Evolutionary conservation across 2,888 invertebrate species (phyloP), one percentile per base, ranked within the genome.

Genomic region (Apodemia zela): DNA sequence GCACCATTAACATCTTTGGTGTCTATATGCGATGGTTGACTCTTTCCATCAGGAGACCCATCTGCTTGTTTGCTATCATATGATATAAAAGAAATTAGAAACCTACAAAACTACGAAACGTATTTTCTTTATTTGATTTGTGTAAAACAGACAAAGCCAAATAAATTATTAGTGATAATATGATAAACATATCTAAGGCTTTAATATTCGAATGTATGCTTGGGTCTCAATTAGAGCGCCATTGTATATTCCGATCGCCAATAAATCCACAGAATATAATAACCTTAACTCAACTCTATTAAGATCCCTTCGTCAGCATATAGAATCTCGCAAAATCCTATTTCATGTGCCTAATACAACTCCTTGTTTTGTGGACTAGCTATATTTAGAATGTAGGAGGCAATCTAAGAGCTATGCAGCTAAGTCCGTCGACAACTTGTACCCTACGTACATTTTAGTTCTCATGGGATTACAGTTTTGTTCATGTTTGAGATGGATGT

Each of bases 331-430:
- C 75, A 77, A 80, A 82, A 80, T 80, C 80, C 81, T 76, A 82
- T 82, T 84, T 81, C 78, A 78, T 78, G 79, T 79, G 78, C 74
- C 81, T 84, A 84, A 86, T 84, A 81, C 74, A 80, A 75, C 77
- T 81, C 79, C 85, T 87, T 87, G 87, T 86, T 85, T 84, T 79
- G 76, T 70, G 75, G 72, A 68, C 75, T 69, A 75, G 81, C 85
- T 89, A 88, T 87, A 87, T 89, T 86, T 87, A 80, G 83, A 75
- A 83, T 81, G 77, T 82, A 74, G 79, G 73, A 77, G 84, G 81
- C 87, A 89, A 91, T 89, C 89, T 89, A 84, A 85, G 87, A 89
- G 85, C 86, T 73, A 89, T 89, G 88, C 87, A 87, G 85, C 72
- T 81, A 75, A 69, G 68, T 76, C 72, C 78, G 79, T 72, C 77